phyloP scores from a whole-genome alignment of 1,140 invertebrate species.

The Drosophila willistoni region DNA sequence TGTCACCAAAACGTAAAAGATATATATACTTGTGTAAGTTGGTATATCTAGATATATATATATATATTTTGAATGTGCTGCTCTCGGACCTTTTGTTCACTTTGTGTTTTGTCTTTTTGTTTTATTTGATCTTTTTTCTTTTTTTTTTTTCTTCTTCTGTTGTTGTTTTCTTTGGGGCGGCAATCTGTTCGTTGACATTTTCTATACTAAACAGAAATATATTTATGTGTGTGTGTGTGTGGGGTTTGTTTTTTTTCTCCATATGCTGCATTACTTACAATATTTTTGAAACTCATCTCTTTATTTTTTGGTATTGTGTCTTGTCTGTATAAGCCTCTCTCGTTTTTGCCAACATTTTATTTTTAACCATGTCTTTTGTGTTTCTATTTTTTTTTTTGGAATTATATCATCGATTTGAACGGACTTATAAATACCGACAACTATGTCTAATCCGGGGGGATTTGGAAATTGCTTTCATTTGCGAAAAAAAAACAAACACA shows the following conservation, averaged over 20 bases:
- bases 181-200: slow-evolving; percentile 77
- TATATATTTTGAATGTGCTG: slow-evolving; percentile 70
- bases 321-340: neutral
- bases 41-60: slow-evolving; percentile 8
- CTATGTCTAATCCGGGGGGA: neutral
- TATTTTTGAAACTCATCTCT: slow-evolving; percentile 3
- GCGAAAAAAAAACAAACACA: slow-evolving; percentile 1
- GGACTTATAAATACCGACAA: neutral
- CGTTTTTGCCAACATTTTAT: slow-evolving; percentile 24
- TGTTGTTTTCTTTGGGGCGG: slow-evolving; percentile 35
- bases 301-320: neutral
- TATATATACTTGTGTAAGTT: slow-evolving; percentile 37
- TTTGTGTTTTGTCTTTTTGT: slow-evolving; percentile 5
- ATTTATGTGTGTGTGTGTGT: neutral
- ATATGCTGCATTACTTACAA: slow-evolving; percentile 20
- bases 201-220: slow-evolving; percentile 22
- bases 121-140: slow-evolving; percentile 3
- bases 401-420: slow-evolving; percentile 35
- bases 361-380: slow-evolving; percentile 35
- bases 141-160: slow-evolving; percentile 18
- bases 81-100: slow-evolving; percentile 62
- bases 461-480: slow-evolving; percentile 45
- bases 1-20: slow-evolving; percentile 43
- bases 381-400: slow-evolving; percentile 14
- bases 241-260: slow-evolving; percentile 24